Base-by-base conservation (phyloP, 2,113 vertebrate genomes). In the Gymnobelideus leadbeateri region DNA sequence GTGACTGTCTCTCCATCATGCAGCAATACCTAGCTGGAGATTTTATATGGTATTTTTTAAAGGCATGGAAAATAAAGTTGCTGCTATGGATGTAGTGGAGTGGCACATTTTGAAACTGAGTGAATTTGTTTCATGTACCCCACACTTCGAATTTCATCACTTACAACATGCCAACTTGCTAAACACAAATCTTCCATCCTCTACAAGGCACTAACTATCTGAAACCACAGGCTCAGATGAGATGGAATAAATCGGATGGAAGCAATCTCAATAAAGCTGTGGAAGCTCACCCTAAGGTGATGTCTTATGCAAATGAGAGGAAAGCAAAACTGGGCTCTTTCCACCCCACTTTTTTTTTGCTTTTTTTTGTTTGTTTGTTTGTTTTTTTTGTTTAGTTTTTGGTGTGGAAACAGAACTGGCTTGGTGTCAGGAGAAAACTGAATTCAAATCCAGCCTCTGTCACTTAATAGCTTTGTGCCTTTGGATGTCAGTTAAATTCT, bases 191-290 rank as follows among this genome's bases (percentile, higher is more conserved):
- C 90, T 89, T 68, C 49, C 51, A 95, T 95, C 52, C 55, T 95
- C 93, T 55, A 93, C 90, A 95, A 96, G 57, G 53, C 53, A 96
- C 93, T 96, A 94, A 95, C 51, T 90, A 91, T 31, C 84, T 84
- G 54, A 95, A 94, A 96, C 89, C 89, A 90, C 50, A 91, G 92
- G 53, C 90, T 93, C 93, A n/a, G n/a, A 57, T 90, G 23, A 95
- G 19, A 89, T 90, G 89, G 14, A 95, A 28, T 23, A 84, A 61
- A 46, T 57, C 92, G 51, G 16, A 53, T 91, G 94, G 47, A 92
- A 93, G 25, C 61, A 49, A 52, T 53, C n/a, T 49, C 28, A 93
- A 94, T 91, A 21, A 96, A 92, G 89, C 3, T 89, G 52, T 14
- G 68, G 16, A 92, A 53, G 54, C n/a, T 92, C 52, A 91, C 54